Evolutionary conservation across 1,140 invertebrate genomes (phyloP).

Genomic region (Sitodiplosis mosellana): DNA sequence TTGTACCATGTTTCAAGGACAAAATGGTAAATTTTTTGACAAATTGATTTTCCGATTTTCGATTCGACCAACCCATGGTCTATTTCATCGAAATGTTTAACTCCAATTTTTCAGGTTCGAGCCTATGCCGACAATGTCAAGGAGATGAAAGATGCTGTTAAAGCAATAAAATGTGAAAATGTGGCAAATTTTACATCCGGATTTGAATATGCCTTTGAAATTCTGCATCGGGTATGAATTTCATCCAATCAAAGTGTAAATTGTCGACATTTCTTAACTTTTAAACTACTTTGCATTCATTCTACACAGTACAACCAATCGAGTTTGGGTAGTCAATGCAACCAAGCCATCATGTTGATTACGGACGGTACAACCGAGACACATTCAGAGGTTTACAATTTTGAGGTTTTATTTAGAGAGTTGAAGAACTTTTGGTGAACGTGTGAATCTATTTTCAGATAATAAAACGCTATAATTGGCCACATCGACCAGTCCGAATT

Average conservation of each 20-base stretch:
- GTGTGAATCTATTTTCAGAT: constrained; percentile 16
- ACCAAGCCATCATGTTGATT: constrained; percentile 95
- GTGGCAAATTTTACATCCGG: constrained; percentile 88
- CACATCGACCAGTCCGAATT: constrained; percentile 77
- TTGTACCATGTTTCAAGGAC: constrained; percentile 73
- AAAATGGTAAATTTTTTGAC: too few relatives aligned
- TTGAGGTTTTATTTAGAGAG: constrained; percentile 6
- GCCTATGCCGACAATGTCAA: constrained; percentile 75
- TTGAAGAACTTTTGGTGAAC: not conserved
- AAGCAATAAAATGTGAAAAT: constrained; percentile 44
- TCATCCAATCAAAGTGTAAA: too few relatives aligned
- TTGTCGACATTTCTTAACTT: not conserved
- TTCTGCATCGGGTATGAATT: constrained; percentile 72
- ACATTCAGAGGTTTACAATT: constrained; percentile 13
- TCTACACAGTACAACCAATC: constrained; percentile 53
- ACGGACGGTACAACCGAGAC: constrained; percentile 74
- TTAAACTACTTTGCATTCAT: constrained; percentile 1
- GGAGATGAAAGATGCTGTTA: constrained; percentile 58
- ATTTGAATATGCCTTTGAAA: constrained; percentile 75
- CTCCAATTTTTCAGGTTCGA: too few relatives aligned
- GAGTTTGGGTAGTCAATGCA: constrained; percentile 74
- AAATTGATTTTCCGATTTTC: too few relatives aligned
- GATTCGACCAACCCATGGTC: not conserved
- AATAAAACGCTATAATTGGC: constrained; percentile 76
- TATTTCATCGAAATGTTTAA: too few relatives aligned